Percentiles rank a stretch among this genome's conserved stretches.
Evolutionary conservation across 1,140 invertebrate genomes (phyloP).

Genomic region (Dinothrombium tinctorium): DNA sequence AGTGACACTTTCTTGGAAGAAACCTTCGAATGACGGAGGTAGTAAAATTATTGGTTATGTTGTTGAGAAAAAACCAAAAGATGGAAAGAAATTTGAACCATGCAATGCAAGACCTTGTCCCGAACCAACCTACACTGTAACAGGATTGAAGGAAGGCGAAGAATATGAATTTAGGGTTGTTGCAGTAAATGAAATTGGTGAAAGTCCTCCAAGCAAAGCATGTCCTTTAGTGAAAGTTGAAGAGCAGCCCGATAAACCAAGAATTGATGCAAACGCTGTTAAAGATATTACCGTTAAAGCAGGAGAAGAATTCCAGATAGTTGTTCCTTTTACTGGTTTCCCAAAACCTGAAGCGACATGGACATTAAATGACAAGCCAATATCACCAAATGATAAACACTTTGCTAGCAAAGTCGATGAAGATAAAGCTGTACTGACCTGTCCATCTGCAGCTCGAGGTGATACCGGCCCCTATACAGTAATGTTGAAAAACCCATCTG

Average conservation of each 20-base stretch:
- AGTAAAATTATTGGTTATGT: conserved; percentile 71
- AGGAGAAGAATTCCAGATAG: conserved; percentile 69
- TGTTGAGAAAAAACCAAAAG: conserved; percentile 86
- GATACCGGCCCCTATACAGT: conserved; percentile 80
- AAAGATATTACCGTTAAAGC: conserved; percentile 74
- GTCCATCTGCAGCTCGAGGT: conserved; percentile 50
- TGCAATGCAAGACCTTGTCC: neutral
- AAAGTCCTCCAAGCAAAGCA: conserved; percentile 73
- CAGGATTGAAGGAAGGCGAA: conserved; percentile 55
- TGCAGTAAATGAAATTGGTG: conserved; percentile 84
- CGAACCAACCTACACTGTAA: too few species aligned
- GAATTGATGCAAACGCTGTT: conserved; percentile 60
- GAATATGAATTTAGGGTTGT: conserved; percentile 89
- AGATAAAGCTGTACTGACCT: conserved; percentile 43
- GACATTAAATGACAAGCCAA: conserved; percentile 20
- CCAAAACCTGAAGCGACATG: conserved; percentile 79
- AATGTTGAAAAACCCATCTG: conserved; percentile 29
- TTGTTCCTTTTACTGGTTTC: conserved; percentile 84
- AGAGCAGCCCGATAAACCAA: conserved; percentile 79
- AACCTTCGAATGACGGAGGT: conserved; percentile 72
- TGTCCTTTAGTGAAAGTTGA: conserved; percentile 89
- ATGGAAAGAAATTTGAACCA: conserved; percentile 10
- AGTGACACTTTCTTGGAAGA: too few species aligned
- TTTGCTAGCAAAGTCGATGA: conserved; percentile 19
- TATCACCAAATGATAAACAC: too few species aligned